Conservation (phyloP, 2,888 invertebrate species). For the Junonia oenone region DNA sequence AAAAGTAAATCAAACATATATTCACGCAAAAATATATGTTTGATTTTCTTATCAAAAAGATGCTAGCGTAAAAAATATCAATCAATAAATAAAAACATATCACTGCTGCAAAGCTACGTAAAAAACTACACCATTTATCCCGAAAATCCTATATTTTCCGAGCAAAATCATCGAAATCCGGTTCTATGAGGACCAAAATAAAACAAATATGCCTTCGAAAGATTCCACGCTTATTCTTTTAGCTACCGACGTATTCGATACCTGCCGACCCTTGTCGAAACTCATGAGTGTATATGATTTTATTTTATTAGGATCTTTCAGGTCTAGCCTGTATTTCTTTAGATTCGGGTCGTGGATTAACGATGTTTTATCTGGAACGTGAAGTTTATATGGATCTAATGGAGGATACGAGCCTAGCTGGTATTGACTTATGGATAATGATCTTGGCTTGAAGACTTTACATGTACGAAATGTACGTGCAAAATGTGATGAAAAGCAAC, state of each 20-base stretch:
- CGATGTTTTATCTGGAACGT: background rate
- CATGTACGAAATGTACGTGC: no score
- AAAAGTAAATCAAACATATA: no score
- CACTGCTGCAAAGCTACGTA: background rate
- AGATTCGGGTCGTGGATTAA: background rate
- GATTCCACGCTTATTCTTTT: constrained; percentile 20
- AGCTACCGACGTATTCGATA: background rate
- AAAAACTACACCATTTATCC: background rate
- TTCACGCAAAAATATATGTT: no score
- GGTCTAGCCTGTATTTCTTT: background rate
- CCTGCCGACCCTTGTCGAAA: constrained; percentile 12
- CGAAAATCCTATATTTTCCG: background rate
- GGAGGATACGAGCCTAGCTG: no score
- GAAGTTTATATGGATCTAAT: background rate
- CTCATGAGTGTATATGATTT: constrained; percentile 6
- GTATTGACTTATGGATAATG: no score
- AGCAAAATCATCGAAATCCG: constrained; percentile 3
- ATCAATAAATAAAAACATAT: background rate
- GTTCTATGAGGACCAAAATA: constrained; percentile 12
- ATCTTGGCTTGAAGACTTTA: no score
- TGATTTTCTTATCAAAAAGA: no score
- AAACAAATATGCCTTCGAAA: constrained; percentile 26
- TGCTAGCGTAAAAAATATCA: background rate
- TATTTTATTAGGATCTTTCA: constrained; percentile 15
- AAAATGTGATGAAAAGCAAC: no score